Base-by-base conservation (phyloP, 2,888 invertebrate genomes). In the Conops quadrifasciatus region DNA sequence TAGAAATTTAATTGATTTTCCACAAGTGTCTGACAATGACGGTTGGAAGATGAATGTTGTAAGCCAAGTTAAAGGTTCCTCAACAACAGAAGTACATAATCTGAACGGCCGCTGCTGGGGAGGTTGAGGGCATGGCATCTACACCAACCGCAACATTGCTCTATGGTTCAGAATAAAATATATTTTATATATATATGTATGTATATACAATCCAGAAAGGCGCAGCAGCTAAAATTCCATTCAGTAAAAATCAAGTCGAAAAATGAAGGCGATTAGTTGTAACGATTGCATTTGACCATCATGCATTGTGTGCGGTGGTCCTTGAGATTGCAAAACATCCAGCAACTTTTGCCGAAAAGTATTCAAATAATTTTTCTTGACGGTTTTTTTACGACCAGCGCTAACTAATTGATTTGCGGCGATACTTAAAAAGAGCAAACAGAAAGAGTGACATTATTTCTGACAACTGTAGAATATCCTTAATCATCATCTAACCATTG, bases 1-100 rank as follows among this genome's bases (percentile, higher is more conserved):
- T 21, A 66, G 65, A 15, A 49, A 19, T 47, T 28, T 67, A 67
- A 67, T 67, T 67, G 67, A 67, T 67, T 67, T 67, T 67, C 59
- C 66, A 51, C 66, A 19, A 66, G n/a, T 36, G 66, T 51, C 21
- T 28, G 19, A 9, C 13, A 30, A 36, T 7, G 36, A 36, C 9
- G 36, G 36, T 7, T 9, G 36, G 36, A 7, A n/a, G n/a, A 11
- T 26, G 16, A 58, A 58, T 21, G 45, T 47, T 53, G 19, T 53
- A 53, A 21, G 24, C 19, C 21, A n/a, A n/a, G n/a, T 1, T 47
- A 45, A 67, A 49, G 47, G 47, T 67, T 67, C 47, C 67, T 67
- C 13, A 47, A 30, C 24, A 21, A 16, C 21, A 21, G 24, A 43
- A 2, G 47, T 26, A 58, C 13, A 19, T 24, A 45, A 5, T n/a